A percentile compares a stretch with the other conserved stretches of the same genome.
Conservation (phyloP, 2,888 invertebrate genomes). For the Coecobrya sp. region DNA sequence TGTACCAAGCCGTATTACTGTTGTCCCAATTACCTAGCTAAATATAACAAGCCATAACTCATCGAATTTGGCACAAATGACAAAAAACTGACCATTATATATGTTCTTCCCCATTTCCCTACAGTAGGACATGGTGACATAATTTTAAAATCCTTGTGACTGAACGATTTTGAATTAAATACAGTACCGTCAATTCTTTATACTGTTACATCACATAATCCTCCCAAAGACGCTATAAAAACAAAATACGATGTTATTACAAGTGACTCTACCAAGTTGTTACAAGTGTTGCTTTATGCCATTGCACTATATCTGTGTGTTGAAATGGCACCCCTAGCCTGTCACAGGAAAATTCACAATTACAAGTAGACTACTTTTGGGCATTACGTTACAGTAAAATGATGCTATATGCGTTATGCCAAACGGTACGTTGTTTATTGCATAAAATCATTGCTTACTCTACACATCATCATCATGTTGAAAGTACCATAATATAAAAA, state of each 20-base stretch:
- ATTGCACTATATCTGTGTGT: not conserved
- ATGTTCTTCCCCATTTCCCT: not conserved
- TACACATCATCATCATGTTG: not conserved
- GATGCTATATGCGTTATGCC: not conserved
- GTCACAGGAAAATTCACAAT: constrained; percentile 8
- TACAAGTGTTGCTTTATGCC: not conserved
- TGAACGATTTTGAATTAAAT: not conserved
- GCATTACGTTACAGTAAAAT: not conserved
- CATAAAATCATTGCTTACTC: not conserved
- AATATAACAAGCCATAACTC: no score
- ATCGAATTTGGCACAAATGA: no score
- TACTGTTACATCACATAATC: not conserved
- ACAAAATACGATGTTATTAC: not conserved
- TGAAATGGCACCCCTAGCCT: not conserved
- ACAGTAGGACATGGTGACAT: not conserved
- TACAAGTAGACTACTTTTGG: constrained; percentile 30
- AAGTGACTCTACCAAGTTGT: not conserved
- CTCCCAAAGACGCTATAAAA: not conserved
- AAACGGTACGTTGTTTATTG: constrained; percentile 4
- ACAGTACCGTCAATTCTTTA: not conserved
- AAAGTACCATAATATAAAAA: not conserved
- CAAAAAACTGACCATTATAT: no score
- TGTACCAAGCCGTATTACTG: no score
- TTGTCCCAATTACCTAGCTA: no score
- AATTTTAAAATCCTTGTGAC: not conserved